Evolutionary conservation across 2,888 invertebrate genomes (phyloP).

Genomic region (Pheosia gnoma): DNA sequence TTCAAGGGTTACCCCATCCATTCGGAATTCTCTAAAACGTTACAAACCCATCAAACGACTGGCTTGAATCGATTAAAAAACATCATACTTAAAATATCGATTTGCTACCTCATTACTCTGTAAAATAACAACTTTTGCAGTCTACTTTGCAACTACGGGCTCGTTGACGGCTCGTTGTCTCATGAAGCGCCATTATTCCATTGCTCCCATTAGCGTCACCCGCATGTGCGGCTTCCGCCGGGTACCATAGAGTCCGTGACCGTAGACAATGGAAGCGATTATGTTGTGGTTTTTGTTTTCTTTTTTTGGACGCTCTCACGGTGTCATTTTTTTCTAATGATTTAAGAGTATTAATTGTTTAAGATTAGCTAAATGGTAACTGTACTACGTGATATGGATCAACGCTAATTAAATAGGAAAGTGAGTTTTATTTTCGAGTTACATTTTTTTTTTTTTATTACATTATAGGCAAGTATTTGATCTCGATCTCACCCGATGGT

Average conservation of each 20-base stretch:
- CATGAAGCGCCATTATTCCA: conserved; percentile 72
- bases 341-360: not conserved
- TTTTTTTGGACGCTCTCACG: conserved; percentile 48
- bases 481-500: too few species aligned
- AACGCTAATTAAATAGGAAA: too few species aligned
- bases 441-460: too few species aligned
- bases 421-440: too few species aligned
- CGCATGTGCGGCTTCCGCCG: conserved; percentile 75
- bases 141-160: conserved; percentile 39
- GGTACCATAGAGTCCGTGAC: conserved; percentile 65
- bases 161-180: conserved; percentile 66
- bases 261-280: conserved; percentile 70
- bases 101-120: conserved; percentile 7
- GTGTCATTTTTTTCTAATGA: conserved; percentile 11
- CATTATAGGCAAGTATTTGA: too few species aligned
- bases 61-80: too few species aligned
- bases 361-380: not conserved
- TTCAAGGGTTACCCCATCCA: too few species aligned
- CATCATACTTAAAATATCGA: not conserved
- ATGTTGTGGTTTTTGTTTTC: conserved; percentile 61
- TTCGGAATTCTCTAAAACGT: too few species aligned
- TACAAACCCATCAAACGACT: too few species aligned
- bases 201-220: conserved; percentile 72
- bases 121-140: conserved; percentile 31
- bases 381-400: too few species aligned